These are phyloP conservation scores for Minunthozetes semirufus DNA, from an alignment of 2,888 invertebrate genomes.

Conservation along the genomic window DNA sequence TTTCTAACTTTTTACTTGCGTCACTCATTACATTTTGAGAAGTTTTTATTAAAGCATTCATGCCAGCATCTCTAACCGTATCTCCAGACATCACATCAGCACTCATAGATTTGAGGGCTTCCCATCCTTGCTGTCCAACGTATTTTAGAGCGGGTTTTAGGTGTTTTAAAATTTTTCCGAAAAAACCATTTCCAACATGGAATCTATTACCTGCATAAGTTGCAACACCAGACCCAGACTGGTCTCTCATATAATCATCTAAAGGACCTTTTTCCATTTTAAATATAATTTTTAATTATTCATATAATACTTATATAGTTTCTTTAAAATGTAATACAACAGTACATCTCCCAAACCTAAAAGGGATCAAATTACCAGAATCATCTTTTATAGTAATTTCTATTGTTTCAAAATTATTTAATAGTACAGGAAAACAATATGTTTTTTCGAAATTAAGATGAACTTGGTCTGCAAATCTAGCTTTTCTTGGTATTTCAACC, in stretches of 20 bases:
- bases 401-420: constrained; percentile 20
- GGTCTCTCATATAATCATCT: neutral
- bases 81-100: neutral
- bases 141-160: constrained; percentile 8
- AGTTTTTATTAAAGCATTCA: neutral
- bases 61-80: neutral
- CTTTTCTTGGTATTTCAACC: constrained; percentile 6
- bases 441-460: neutral
- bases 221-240: neutral
- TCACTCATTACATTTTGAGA: neutral
- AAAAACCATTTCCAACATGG: neutral
- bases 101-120: neutral
- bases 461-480: neutral
- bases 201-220: neutral
- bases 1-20: neutral
- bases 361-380: neutral
- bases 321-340: constrained; percentile 25
- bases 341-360: constrained; percentile 7
- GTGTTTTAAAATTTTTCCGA: constrained; percentile 13
- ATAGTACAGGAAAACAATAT: neutral
- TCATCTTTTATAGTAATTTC: constrained; percentile 26
- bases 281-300: neutral
- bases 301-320: neutral
- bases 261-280: too few species aligned
- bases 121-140: neutral